A percentile compares a stretch with the other conserved stretches of the same genome.
Conservation (phyloP, 2,797 vertebrate species). For the Capromys pilorides region DNA sequence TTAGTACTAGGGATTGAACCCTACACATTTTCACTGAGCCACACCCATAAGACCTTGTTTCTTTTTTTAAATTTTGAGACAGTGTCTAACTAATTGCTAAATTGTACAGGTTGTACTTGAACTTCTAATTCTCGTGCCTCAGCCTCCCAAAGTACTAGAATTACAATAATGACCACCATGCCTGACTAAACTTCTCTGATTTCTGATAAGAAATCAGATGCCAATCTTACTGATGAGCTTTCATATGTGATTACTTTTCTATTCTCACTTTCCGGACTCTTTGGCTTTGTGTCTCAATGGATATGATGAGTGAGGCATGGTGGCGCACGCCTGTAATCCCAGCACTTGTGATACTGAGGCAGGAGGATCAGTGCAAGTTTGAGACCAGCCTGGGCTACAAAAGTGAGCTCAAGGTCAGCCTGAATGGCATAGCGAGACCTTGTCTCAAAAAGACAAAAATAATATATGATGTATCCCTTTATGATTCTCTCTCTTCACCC, state of each 20-base stretch:
- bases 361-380: no score
- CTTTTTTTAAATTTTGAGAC: background rate
- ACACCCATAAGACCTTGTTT: background rate
- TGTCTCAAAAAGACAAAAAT: no score
- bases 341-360: no score
- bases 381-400: no score
- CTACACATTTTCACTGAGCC: background rate
- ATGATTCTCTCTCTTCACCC: constrained; percentile 2
- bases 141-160: background rate
- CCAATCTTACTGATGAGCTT: background rate
- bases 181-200: background rate
- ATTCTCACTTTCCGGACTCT: constrained; percentile 8
- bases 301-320: background rate
- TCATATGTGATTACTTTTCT: background rate
- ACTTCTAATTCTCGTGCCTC: background rate
- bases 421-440: no score
- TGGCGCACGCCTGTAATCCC: no score
- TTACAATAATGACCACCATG: background rate
- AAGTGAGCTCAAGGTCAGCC: no score
- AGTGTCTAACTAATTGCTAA: background rate
- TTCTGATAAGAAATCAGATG: background rate
- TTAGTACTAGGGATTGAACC: background rate
- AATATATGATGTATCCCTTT: background rate
- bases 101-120: background rate
- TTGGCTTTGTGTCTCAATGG: background rate